Evolutionary conservation across 2,113 vertebrate species (phyloP).

Genomic region (Syngnathus typhle): DNA sequence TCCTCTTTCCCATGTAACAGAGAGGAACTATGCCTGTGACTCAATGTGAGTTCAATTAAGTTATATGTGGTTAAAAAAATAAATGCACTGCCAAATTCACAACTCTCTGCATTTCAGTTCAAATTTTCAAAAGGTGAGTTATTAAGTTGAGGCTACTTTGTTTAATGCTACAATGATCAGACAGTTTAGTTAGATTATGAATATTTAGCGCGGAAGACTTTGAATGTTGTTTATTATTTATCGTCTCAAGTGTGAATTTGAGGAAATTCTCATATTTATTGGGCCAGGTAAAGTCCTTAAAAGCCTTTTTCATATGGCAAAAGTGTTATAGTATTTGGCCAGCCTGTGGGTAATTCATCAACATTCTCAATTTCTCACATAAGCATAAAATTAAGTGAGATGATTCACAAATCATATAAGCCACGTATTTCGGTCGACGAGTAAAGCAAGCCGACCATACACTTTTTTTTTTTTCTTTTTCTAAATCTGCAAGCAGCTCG

Average conservation of each 20-base stretch:
- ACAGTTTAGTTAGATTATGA: too few species aligned
- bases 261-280: too few species aligned
- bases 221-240: too few species aligned
- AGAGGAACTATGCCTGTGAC: neutral
- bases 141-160: too few species aligned
- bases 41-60: neutral
- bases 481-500: slow-evolving; percentile 26
- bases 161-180: too few species aligned
- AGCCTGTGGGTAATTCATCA: neutral
- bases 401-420: neutral
- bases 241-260: too few species aligned
- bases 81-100: too few species aligned
- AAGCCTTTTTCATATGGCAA: neutral
- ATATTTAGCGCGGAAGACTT: too few species aligned
- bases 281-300: too few species aligned
- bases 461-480: neutral
- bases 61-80: neutral
- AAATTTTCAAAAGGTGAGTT: too few species aligned
- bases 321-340: neutral
- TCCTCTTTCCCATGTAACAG: neutral
- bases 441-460: slow-evolving; percentile 23
- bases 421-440: slow-evolving; percentile 12
- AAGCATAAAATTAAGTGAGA: neutral
- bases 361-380: neutral
- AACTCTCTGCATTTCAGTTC: too few species aligned